Percentiles rank a stretch among this genome's conserved stretches.
Evolutionary conservation across 2,888 invertebrate species (phyloP).

Genomic region (Antheraea yamamai): DNA sequence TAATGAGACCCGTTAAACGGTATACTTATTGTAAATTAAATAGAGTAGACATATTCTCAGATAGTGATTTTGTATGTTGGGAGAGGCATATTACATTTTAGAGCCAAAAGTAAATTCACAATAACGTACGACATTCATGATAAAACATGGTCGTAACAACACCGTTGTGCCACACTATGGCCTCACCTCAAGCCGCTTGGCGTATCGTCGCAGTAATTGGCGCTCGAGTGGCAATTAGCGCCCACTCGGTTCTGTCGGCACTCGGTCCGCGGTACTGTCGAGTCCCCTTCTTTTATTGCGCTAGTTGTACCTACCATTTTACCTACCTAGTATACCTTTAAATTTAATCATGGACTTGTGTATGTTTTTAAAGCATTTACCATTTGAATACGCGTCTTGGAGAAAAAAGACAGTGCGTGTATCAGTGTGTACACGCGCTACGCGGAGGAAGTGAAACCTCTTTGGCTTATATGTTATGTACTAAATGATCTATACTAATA

Average conservation of each 20-base stretch:
- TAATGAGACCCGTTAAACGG: no score
- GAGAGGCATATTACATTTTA: background rate
- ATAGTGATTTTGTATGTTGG: background rate
- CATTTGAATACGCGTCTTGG: background rate
- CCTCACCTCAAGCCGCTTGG: constrained; percentile 23
- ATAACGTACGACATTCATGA: background rate
- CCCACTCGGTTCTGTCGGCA: constrained; percentile 63
- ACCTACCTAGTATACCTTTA: constrained; percentile 29
- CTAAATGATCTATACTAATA: no score
- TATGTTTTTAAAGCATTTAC: background rate
- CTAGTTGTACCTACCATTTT: constrained; percentile 43
- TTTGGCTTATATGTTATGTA: no score
- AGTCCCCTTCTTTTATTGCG: constrained; percentile 50
- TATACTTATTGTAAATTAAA: background rate
- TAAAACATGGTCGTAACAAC: background rate
- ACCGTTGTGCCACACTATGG: background rate
- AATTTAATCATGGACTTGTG: background rate
- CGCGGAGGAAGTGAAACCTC: no score
- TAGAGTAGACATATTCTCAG: background rate
- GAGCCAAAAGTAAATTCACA: background rate
- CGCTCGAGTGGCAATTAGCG: constrained; percentile 75
- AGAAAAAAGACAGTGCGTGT: background rate
- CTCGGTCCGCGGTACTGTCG: constrained; percentile 48
- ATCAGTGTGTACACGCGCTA: no score
- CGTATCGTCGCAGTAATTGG: constrained; percentile 70